Evolutionary conservation across 2,113 vertebrate species (phyloP).

Genomic region (Pedetes capensis): DNA sequence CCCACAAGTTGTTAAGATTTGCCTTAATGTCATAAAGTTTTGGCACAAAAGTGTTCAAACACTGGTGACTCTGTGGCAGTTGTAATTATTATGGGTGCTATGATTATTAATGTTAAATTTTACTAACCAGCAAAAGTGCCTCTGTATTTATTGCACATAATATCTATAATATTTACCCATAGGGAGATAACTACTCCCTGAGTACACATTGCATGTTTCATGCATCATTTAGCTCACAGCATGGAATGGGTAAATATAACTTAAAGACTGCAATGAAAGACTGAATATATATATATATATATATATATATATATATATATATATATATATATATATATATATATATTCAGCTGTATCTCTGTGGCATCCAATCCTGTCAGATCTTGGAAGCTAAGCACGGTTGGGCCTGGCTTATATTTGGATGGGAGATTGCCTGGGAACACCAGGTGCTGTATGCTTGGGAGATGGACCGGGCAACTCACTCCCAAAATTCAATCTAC

Average conservation of each 20-base stretch:
- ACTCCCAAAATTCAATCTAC: too few species aligned
- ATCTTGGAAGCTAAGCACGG: too few species aligned
- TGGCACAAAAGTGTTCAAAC: not conserved
- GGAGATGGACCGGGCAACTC: too few species aligned
- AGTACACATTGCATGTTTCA: not conserved
- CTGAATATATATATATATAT: not conserved
- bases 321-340: too few species aligned
- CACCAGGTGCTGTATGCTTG: too few species aligned
- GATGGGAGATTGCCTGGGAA: too few species aligned
- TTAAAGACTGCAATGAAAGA: not conserved
- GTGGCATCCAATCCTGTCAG: too few species aligned
- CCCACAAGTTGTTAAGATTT: not conserved
- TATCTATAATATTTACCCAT: not conserved
- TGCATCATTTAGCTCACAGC: accelerated
- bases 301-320: too few species aligned
- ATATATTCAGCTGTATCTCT: too few species aligned
- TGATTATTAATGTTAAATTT: not conserved
- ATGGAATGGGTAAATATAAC: not conserved
- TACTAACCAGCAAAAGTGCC: not conserved
- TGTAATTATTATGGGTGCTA: not conserved
- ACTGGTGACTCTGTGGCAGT: not conserved
- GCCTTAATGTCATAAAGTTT: not conserved
- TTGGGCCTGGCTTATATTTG: too few species aligned
- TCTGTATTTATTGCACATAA: not conserved
- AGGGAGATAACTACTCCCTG: not conserved